Evolutionary conservation across 1,140 invertebrate genomes (phyloP).

Genomic region (silkworm (Bombyx mori)): DNA sequence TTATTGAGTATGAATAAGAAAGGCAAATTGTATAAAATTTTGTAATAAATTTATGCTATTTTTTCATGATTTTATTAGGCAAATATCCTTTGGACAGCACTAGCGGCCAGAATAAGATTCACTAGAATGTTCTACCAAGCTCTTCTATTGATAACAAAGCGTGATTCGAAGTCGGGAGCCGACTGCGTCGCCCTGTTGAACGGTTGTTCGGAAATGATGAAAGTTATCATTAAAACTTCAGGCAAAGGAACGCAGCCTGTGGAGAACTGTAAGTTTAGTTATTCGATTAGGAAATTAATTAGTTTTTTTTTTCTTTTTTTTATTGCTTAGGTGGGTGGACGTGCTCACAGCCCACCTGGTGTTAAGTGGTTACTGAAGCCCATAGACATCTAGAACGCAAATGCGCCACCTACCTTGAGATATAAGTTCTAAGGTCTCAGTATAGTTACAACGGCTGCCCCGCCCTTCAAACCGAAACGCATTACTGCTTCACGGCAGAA

Average conservation of each 20-base stretch:
- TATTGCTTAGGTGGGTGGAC: too few species aligned
- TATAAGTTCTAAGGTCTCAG: too few species aligned
- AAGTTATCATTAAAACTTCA: constrained; percentile 84
- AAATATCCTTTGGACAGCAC: constrained; percentile 72
- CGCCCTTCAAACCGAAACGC: too few species aligned
- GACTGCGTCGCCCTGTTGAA: constrained; percentile 73
- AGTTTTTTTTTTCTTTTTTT: background rate
- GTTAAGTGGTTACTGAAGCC: too few species aligned
- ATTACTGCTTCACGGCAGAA: too few species aligned
- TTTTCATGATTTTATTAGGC: constrained; percentile 23
- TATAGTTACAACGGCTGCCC: too few species aligned
- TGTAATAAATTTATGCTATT: background rate
- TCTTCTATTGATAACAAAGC: constrained; percentile 76
- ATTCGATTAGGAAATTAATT: background rate
- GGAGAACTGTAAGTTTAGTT: constrained; percentile 74
- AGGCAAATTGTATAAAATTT: background rate
- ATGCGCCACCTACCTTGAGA: too few species aligned
- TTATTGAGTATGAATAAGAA: background rate
- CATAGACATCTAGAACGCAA: too few species aligned
- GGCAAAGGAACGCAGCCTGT: constrained; percentile 82
- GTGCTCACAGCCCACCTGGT: too few species aligned
- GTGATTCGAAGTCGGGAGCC: constrained; percentile 55
- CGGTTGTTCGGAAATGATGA: constrained; percentile 81
- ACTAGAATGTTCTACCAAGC: constrained; percentile 88
- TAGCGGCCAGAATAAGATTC: constrained; percentile 88